Evolutionary conservation across 2,113 vertebrate species (phyloP), one percentile per base, ranked within the genome.

Genomic region (Apaloderma vittatum): DNA sequence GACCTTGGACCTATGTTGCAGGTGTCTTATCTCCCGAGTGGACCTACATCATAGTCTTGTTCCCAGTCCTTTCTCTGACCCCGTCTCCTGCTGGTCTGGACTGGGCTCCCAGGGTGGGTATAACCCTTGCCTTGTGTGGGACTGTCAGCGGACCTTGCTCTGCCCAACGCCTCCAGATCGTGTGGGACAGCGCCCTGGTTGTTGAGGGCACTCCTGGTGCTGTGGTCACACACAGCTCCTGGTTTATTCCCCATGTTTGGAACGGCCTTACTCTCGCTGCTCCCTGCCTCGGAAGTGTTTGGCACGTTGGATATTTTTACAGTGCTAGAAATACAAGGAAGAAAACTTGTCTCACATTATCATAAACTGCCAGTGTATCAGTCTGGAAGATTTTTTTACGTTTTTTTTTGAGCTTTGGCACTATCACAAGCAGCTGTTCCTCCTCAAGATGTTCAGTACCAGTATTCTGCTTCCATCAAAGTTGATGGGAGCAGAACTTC

Each of bases 131-230:
- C 26, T 71, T 32, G 30, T 15, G 55, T 82, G 74, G 40, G 51
- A 11, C 61, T 86, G 65, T 51, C 57, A 32, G 1, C 30, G 57
- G 36, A 48, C 52, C 24, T 30, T 84, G 24, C 65, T 70, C 82
- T 92, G 49, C 65, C 34, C 26, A 4, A 0, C 55, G 63, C 15
- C 1, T 30, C 22, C 2, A 2, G 22, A 6, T 8, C 0, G 0
- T 7, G 71, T 21, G 29, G 9, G 27, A 29, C n/a, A 55, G 40
- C 0, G 0, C 13, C 43, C 21, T 59, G 14, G 10, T 26, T 86
- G 46, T 5, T 27, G 48, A 71, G 80, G 40, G 46, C 80, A 37
- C 40, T 78, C 70, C 66, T 20, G 21, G 14, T 51, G 46, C 43
- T 58, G 9, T 51, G 45, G 52, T 66, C 67, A 79, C 51, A 10